Evolutionary conservation across 2,888 invertebrate species (phyloP).

Genomic region (Griposia aprilina): DNA sequence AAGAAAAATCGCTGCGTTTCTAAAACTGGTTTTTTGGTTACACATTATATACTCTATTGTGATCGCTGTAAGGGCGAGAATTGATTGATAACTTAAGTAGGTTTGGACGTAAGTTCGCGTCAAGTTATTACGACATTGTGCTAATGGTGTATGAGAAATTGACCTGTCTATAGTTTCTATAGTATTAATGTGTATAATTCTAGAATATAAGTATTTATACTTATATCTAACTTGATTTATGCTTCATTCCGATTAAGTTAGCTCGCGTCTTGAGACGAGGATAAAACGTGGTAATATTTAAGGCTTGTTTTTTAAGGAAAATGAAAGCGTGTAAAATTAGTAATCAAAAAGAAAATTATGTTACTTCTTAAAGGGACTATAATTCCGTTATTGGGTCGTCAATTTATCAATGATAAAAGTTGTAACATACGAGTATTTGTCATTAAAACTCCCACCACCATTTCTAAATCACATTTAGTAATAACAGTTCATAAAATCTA

Average conservation of each 20-base stretch:
- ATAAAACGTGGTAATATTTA: constrained; percentile 32
- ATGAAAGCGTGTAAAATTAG: constrained; percentile 9
- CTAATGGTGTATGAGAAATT: constrained; percentile 69
- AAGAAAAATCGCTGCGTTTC: constrained; percentile 83
- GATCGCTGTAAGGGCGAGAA: constrained; percentile 65
- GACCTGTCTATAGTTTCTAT: constrained; percentile 54
- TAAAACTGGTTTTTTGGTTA: constrained; percentile 70
- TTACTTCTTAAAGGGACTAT: not conserved
- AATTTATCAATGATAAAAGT: not conserved
- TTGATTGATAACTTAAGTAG: constrained; percentile 70
- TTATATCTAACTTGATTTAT: constrained; percentile 21
- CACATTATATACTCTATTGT: constrained; percentile 67
- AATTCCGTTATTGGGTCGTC: not conserved
- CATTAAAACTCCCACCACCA: not conserved
- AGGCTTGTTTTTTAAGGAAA: constrained; percentile 36
- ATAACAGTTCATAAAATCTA: not conserved
- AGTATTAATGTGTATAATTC: constrained; percentile 33
- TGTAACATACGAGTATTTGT: not conserved
- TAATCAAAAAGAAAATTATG: not conserved
- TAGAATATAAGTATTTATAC: constrained; percentile 1
- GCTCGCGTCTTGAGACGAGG: constrained; percentile 24
- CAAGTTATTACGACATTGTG: constrained; percentile 76
- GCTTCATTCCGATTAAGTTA: constrained; percentile 44
- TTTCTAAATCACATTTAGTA: not conserved
- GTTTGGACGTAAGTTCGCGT: constrained; percentile 72